phyloP scores from a whole-genome alignment of 1,140 invertebrate species.

The Drosophila athabasca region DNA sequence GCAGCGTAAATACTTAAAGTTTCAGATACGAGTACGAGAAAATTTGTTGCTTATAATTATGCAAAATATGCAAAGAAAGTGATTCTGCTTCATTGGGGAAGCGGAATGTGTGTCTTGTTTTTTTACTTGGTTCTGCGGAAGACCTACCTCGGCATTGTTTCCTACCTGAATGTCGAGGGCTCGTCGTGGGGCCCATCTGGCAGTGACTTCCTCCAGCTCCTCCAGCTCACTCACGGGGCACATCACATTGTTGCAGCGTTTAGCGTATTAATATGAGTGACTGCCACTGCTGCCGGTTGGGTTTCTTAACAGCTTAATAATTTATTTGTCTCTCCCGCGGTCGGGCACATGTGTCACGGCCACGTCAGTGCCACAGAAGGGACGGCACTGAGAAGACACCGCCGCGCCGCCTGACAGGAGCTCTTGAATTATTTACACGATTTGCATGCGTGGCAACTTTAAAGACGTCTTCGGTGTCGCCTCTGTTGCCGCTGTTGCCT shows the following conservation, averaged over 20 bases:
- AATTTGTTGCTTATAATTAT: no score
- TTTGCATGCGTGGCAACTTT: slow-evolving; percentile 75
- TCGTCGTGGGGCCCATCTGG: slow-evolving; percentile 17
- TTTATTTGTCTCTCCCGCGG: slow-evolving; percentile 59
- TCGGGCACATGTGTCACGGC: slow-evolving; percentile 63
- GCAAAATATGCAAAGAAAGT: no score
- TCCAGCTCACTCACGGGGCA: slow-evolving; percentile 28
- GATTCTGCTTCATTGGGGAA: no score
- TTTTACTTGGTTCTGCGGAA: background rate
- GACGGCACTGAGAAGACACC: slow-evolving; percentile 6
- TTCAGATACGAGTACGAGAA: background rate
- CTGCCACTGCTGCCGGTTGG: slow-evolving; percentile 51
- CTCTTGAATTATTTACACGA: slow-evolving; percentile 76
- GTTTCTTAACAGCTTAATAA: slow-evolving; percentile 75
- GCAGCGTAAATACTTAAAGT: background rate
- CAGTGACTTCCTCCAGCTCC: slow-evolving; percentile 15
- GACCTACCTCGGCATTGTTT: no score
- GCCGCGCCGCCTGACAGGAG: slow-evolving; percentile 4
- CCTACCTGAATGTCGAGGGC: background rate
- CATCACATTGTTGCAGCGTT: slow-evolving; percentile 49
- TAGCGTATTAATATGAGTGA: slow-evolving; percentile 64
- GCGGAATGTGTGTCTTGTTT: slow-evolving; percentile 17
- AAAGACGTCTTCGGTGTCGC: slow-evolving; percentile 58
- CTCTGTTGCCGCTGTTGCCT: slow-evolving; percentile 9
- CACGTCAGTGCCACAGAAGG: slow-evolving; percentile 36